Conservation (phyloP, 2,797 vertebrate genomes). For the Onychomys leucogaster region DNA sequence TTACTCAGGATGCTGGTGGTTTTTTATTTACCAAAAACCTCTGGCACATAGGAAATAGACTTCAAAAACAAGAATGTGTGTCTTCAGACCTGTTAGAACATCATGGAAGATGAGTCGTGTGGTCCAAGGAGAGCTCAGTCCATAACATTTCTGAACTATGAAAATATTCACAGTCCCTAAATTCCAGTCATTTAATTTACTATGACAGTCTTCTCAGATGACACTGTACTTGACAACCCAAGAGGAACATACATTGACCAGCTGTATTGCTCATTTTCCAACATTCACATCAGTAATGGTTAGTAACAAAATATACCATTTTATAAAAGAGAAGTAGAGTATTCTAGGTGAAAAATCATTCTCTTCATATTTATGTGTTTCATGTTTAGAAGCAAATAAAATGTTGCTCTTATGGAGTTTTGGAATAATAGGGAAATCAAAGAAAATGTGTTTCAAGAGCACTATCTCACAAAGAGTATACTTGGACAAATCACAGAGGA, state of each 20-base stretch:
- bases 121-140: neutral
- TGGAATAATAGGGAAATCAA: neutral
- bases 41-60: neutral
- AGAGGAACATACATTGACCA: neutral
- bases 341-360: neutral
- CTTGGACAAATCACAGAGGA: conserved; percentile 14
- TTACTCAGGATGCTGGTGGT: neutral
- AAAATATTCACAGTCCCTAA: conserved; percentile 37
- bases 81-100: neutral
- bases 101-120: neutral
- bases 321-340: neutral
- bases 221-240: neutral
- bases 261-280: neutral
- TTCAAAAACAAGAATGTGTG: neutral
- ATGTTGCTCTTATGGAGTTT: neutral
- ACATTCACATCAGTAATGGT: neutral
- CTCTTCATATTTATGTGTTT: conserved; percentile 12
- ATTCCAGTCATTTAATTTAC: conserved; percentile 28
- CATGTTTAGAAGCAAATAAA: conserved; percentile 15
- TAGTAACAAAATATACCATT: neutral
- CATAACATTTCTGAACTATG: conserved; percentile 24
- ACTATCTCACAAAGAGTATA: neutral
- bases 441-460: neutral
- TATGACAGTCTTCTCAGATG: conserved; percentile 32
- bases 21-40: neutral